Base-by-base conservation (phyloP, 2,113 vertebrate species). In the Hiodon tergisus region DNA sequence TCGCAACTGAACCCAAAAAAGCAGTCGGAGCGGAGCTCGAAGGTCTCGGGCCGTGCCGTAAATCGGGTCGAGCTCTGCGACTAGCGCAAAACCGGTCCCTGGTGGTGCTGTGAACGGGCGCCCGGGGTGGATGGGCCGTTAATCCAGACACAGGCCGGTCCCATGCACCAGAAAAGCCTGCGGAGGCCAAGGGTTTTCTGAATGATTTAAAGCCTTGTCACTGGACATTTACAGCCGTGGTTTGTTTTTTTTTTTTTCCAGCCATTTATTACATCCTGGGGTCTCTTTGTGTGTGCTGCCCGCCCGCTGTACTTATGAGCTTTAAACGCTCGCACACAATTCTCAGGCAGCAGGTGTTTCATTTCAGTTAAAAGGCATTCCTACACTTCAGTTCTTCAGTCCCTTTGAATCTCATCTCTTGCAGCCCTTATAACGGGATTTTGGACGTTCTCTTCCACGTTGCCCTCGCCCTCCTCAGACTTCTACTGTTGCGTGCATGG, bases 361-460 rank as follows among this genome's bases (percentile, higher is more conserved):
- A 80, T 83, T 83, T 84, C 46, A 79, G 75, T 82, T 78, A 72
- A 69, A 86, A 81, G 75, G 17, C 80, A 80, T 72, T 82, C 60
- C 60, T 58, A 2, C 71, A 46, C 69, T 85, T 74, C 54, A 11
- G 67, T 82, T 85, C 72, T 72, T 82, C 79, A 82, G 46, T 70
- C 71, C 53, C 79, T 83, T 82, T 87, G 72, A 59, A 72, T 79
- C 78, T 6, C 82, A 76, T 53, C 85, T 83, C 81, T 73, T 82
- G 81, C 80, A 80, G 84, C 77, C 85, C 85, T 83, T 82, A 84
- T 78, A 83, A 59, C 69, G 77, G 79, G 79, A 83, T 77, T 78
- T 76, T 65, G 73, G 76, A 79, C 67, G 82, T 79, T 84, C 75
- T 61, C 16, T 13, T 9, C 57, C 31, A 31, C 55, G 59, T 75